Percentiles rank a stretch among this genome's conserved stretches.
These are phyloP conservation scores for Arion vulgaris DNA, from an alignment of 1,140 invertebrate species.

Conservation along the genomic window DNA sequence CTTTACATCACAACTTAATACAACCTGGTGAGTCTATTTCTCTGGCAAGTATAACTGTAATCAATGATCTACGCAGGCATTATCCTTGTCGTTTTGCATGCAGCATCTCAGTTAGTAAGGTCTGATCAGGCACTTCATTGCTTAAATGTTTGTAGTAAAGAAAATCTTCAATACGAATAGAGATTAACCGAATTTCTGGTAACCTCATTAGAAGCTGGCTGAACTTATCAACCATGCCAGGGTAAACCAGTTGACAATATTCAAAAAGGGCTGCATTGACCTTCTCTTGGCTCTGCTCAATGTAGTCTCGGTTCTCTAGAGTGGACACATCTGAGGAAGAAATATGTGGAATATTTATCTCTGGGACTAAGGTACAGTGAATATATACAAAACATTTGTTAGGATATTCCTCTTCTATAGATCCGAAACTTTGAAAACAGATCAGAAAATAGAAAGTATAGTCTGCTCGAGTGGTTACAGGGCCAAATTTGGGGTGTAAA, in stretches of 20 bases:
- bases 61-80: neutral
- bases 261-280: slow-evolving; percentile 69
- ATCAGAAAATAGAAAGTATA: no score
- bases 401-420: no score
- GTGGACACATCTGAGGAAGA: slow-evolving; percentile 63
- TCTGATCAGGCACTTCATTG: slow-evolving; percentile 91
- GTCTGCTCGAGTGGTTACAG: no score
- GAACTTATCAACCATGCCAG: slow-evolving; percentile 95
- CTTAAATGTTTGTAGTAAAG: slow-evolving; percentile 90
- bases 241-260: slow-evolving; percentile 84
- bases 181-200: slow-evolving; percentile 92
- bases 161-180: slow-evolving; percentile 92
- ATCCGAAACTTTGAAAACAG: no score
- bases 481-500: no score
- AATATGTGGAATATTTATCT: no score
- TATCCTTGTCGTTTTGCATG: slow-evolving; percentile 74
- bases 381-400: no score
- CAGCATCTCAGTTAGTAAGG: slow-evolving; percentile 97
- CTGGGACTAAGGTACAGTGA: no score
- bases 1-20: no score
- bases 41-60: no score
- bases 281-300: slow-evolving; percentile 69
- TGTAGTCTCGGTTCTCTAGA: slow-evolving; percentile 60
- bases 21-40: no score
- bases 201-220: slow-evolving; percentile 90